Conservation (phyloP, 2,113 vertebrate genomes). For the Centropristis striata region DNA sequence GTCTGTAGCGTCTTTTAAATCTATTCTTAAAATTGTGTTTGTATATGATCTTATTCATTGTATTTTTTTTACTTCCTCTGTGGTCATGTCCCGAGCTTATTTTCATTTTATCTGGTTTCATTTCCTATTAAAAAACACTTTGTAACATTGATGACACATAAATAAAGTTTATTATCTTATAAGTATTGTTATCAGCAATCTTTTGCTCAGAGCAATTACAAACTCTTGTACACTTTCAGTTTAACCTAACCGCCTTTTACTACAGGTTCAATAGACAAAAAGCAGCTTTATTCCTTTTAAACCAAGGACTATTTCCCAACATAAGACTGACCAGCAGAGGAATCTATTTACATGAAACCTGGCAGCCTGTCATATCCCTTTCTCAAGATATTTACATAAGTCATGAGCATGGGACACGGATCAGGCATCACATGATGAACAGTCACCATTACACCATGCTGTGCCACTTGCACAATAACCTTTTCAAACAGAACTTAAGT, state of each 20-base stretch:
- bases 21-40: too few species aligned
- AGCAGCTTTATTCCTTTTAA: neutral
- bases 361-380: neutral
- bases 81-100: too few species aligned
- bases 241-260: neutral
- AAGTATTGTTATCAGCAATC: neutral
- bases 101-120: too few species aligned
- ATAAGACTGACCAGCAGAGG: neutral
- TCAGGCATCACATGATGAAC: constrained; percentile 52
- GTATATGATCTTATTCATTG: too few species aligned
- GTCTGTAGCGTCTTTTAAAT: too few species aligned
- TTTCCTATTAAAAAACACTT: too few species aligned
- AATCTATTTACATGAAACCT: constrained; percentile 7
- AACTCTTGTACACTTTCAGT: neutral
- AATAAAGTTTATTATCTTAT: too few species aligned
- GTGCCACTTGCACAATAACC: constrained; percentile 12
- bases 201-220: neutral
- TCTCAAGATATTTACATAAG: constrained; percentile 40
- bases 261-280: neutral
- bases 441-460: constrained; percentile 14
- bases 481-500: neutral
- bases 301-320: neutral
- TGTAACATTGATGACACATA: too few species aligned
- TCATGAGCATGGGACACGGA: constrained; percentile 11
- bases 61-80: too few species aligned